Evolutionary conservation across 2,888 invertebrate species (phyloP).

Genomic region (Perdita meconis): DNA sequence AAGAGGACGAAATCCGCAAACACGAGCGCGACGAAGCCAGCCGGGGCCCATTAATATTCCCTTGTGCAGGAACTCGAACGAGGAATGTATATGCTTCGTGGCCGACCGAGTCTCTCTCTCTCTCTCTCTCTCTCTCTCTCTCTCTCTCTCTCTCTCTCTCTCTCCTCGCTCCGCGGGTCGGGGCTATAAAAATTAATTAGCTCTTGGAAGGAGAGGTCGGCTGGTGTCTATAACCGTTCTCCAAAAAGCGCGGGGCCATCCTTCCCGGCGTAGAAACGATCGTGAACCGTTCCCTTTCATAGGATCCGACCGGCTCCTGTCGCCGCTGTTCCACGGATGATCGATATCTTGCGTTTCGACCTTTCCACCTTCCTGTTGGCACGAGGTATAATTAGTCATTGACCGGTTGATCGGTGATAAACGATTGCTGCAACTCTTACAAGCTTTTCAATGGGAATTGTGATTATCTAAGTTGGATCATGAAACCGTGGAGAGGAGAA

Average conservation of each 20-base stretch:
- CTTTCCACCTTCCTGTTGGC: conserved; percentile 14
- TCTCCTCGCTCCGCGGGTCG: too few relatives aligned
- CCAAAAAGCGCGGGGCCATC: conserved; percentile 19
- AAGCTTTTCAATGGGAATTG: too few relatives aligned
- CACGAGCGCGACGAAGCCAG: conserved; percentile 14
- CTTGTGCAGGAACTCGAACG: conserved; percentile 40
- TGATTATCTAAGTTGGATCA: too few relatives aligned
- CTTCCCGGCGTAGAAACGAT: conserved; percentile 18
- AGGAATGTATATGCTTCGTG: conserved; percentile 60
- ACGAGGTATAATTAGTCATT: conserved; percentile 62
- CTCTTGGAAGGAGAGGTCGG: conserved; percentile 53
- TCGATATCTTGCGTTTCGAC: conserved; percentile 51
- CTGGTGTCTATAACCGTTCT: conserved; percentile 40
- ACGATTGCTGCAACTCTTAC: background rate
- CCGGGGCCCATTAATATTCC: conserved; percentile 55
- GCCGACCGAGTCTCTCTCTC: conserved; percentile 24
- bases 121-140: conserved; percentile 12
- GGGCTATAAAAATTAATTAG: conserved; percentile 80
- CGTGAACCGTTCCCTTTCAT: conserved; percentile 12
- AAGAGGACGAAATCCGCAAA: conserved; percentile 49
- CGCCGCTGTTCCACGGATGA: conserved; percentile 63
- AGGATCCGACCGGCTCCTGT: conserved; percentile 42
- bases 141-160: conserved; percentile 21
- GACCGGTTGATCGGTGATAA: conserved; percentile 11
- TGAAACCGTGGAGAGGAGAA: too few relatives aligned